Evolutionary conservation across 2,888 invertebrate species (phyloP), one percentile per base, ranked within the genome.

Genomic region (Dioctria linearis): DNA sequence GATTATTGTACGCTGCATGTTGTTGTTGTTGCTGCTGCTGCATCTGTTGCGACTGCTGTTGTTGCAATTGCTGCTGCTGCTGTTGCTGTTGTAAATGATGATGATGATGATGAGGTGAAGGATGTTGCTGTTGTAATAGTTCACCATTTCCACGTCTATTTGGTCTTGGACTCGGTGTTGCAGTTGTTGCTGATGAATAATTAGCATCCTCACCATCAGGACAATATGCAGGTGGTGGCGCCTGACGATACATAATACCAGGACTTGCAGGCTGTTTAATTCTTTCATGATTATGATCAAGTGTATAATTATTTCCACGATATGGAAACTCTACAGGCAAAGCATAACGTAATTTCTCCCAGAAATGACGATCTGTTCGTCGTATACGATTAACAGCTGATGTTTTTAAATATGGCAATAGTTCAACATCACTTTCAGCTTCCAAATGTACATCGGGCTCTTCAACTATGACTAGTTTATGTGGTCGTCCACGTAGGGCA

Each of bases 281-380:
- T 80, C 88, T 87, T 83, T 88, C 88, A 65, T 89, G 89, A 57
- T 88, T 88, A 81, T 89, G 88, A 54, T 95, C 95, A 86, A 96
- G 91, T 71, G 95, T 96, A 87, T 96, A 96, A 85, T 95, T 96
- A 87, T 96, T 96, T 86, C 95, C 95, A n/a, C 95, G 92, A 89
- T 95, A 95, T 85, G 93, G 93, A 84, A 94, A 88, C 80, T 89
- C 89, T 83, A 94, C 94, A 5, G 97, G 97, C 92, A 98, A 93
- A 78, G 95, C 94, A 88, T 96, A 97, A 85, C 95, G 92, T 83
- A 98, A 90, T 85, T 96, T 94, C 88, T 97, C 97, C 97, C 98
- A 98, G 90, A 98, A 98, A 86, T 96, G 92, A 84, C 95, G 95
- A 88, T 98, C 97, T 84, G 94, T 95, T 93, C 95, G 95, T 83